phyloP scores from a whole-genome alignment of 2,113 vertebrate genomes.

The Mugil cephalus region DNA sequence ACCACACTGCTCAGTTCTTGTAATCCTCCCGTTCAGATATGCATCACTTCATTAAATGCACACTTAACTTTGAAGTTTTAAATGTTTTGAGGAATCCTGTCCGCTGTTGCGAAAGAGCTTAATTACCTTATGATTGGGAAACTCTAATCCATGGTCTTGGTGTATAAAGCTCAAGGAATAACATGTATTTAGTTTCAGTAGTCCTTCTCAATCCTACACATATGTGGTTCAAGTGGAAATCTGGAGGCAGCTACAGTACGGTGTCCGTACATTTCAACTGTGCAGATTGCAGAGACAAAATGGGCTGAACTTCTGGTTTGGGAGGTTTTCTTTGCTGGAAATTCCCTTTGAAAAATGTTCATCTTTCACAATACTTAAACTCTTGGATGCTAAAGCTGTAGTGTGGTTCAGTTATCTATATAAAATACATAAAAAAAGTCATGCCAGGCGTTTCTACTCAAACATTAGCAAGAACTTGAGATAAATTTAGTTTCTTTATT shows the following conservation, averaged over 20 bases:
- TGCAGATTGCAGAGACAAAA: conserved; percentile 42
- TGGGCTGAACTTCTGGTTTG: conserved; percentile 17
- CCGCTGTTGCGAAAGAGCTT: neutral
- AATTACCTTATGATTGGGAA: neutral
- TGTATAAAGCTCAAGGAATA: conserved; percentile 5
- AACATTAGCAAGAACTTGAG: no score
- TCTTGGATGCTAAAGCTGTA: no score
- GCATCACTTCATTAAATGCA: no score
- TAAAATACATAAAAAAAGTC: no score
- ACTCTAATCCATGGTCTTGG: conserved; percentile 6
- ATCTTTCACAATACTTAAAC: neutral
- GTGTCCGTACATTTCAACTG: conserved; percentile 7
- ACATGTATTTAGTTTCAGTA: neutral
- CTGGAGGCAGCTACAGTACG: neutral
- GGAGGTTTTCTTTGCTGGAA: conserved; percentile 13
- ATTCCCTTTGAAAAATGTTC: neutral
- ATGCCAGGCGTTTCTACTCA: no score
- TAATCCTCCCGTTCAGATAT: neutral
- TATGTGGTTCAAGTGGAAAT: conserved; percentile 11
- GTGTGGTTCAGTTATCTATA: no score
- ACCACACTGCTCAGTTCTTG: no score
- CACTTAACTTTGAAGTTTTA: no score
- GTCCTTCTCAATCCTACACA: neutral
- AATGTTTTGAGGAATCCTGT: no score
- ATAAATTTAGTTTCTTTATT: no score